Conservation (phyloP, 2,888 invertebrate genomes). For the Falcaria lacertinaria region DNA sequence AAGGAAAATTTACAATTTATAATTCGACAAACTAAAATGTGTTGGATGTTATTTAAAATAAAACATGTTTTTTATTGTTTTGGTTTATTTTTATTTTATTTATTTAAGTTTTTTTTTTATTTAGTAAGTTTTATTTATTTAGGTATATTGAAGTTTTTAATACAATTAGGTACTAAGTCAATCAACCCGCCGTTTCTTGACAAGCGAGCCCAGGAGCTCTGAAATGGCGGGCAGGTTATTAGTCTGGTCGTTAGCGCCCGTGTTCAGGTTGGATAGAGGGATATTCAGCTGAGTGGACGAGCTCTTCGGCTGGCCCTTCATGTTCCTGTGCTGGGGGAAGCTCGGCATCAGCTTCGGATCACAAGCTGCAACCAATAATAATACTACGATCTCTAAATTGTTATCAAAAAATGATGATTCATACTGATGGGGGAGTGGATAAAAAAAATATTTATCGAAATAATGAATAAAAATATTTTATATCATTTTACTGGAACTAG, state of each 20-base stretch:
- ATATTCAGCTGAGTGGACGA: conserved; percentile 64
- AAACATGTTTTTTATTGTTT: conserved; percentile 22
- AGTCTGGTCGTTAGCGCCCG: conserved; percentile 84
- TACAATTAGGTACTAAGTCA: conserved; percentile 43
- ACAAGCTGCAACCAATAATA: conserved; percentile 84
- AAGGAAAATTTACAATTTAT: conserved; percentile 26
- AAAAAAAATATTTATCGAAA: too few relatives aligned
- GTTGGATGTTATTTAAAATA: conserved; percentile 22
- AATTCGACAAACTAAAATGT: conserved; percentile 11
- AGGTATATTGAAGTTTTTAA: conserved; percentile 17
- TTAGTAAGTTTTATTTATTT: conserved; percentile 16
- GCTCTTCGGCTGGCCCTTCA: conserved; percentile 77
- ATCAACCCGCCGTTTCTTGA: conserved; percentile 88
- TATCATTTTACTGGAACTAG: too few relatives aligned
- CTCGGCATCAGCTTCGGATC: conserved; percentile 99
- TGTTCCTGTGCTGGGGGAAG: conserved; percentile 96
- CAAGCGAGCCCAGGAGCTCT: conserved; percentile 88
- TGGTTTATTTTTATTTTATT: too few relatives aligned
- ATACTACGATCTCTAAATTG: too few relatives aligned
- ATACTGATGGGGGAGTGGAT: neutral
- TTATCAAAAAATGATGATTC: too few relatives aligned
- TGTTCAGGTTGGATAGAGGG: conserved; percentile 71
- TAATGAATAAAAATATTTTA: too few relatives aligned
- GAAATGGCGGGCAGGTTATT: conserved; percentile 89
- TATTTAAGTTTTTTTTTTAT: too few relatives aligned